A percentile compares a stretch with the other conserved stretches of the same genome.
phyloP scores from a whole-genome alignment of 64 coral and sea anemone species.

The Orbicella faveolata region DNA sequence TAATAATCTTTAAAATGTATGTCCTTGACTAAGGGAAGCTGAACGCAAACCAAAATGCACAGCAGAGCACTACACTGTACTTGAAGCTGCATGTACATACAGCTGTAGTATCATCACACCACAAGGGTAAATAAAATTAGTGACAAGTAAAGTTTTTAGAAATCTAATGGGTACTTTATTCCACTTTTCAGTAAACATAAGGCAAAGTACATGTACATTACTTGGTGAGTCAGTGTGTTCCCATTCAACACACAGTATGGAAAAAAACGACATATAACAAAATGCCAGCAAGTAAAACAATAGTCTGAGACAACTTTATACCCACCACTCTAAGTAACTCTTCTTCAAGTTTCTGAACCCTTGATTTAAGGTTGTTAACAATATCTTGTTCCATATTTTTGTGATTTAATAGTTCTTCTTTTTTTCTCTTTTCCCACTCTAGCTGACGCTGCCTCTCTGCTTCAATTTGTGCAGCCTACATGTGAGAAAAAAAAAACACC shows the following conservation, averaged over 20 bases:
- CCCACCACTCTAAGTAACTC: constrained; percentile 87
- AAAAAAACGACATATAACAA: neutral
- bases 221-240: too few relatives aligned
- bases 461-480: constrained; percentile 85
- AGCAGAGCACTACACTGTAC: too few relatives aligned
- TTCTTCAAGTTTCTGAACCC: constrained; percentile 80
- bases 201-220: too few relatives aligned
- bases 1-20: too few relatives aligned
- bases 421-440: constrained; percentile 98
- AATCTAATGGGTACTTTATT: too few relatives aligned
- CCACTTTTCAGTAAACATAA: too few relatives aligned
- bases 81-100: too few relatives aligned
- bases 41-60: too few relatives aligned
- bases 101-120: too few relatives aligned
- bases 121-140: too few relatives aligned
- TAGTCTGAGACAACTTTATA: neutral
- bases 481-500: neutral
- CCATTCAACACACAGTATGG: neutral
- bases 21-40: too few relatives aligned
- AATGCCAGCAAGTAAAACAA: neutral
- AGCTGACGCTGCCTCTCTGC: constrained; percentile 94
- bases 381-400: constrained; percentile 98
- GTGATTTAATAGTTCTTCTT: constrained; percentile 95
- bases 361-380: constrained; percentile 89
- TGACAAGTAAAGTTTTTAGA: too few relatives aligned